Base-by-base conservation (phyloP, 2,113 vertebrate species). In the Pygoscelis adeliae region DNA sequence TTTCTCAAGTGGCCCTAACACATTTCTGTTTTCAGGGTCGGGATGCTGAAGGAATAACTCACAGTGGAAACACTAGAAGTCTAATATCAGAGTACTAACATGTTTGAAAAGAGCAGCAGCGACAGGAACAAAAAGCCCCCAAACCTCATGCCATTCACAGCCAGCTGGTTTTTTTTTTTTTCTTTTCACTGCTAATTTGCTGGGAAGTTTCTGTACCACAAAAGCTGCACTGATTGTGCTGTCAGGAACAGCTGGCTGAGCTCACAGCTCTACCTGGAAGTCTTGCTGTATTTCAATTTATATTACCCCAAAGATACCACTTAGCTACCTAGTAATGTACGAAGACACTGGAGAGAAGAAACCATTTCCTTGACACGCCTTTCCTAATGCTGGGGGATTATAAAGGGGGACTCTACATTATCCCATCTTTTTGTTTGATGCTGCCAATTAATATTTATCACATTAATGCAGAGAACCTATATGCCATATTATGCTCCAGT, bases 1-100 rank as follows among this genome's bases (percentile, higher is more conserved):
- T 15, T 58, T 53, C 34, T 52, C 56, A 67, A n/a, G 69, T 34
- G 78, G 12, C 42, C 46, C 36, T 19, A 78, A 2, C 42, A 34
- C 27, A 3, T n/a, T 5, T 6, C 29, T 15, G 3, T 66, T 70
- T 50, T 61, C 3, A 17, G 50, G 46, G 34, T 0, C 4, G 2
- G 63, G 74, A 70, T 59, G 83, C 50, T 40, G 90, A 79, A 70
- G 82, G 69, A 65, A 1, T n/a, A 83, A n/a, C 66, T 70, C 71
- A 5, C 34, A 15, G 20, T 12, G 47, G 36, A 44, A 86, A 44
- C 44, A 67, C 5, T 4, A 38, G 10, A 52, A 69, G n/a, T 40
- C 20, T 56, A 20, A 20, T 13, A 78, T 13, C 74, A 49, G 26
- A 85, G 6, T 5, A 13, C 69, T n/a, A 56, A 14, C 8, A 53